These are phyloP conservation scores for Lamprotornis superbus DNA, from an alignment of 2,113 vertebrate genomes.

Conservation along the genomic window DNA sequence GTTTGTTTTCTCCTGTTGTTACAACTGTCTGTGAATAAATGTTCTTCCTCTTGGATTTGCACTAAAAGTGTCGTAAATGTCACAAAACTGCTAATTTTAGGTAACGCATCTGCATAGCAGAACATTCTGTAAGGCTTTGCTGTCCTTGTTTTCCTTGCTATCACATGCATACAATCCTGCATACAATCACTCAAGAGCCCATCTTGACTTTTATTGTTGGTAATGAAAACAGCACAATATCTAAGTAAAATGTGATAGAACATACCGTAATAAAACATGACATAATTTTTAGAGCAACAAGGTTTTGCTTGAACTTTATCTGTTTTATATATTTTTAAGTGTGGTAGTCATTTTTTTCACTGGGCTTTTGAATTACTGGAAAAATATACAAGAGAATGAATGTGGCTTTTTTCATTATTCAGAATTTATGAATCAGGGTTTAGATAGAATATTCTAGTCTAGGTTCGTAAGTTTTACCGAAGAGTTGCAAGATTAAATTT, in stretches of 20 bases:
- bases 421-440: not conserved
- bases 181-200: not conserved
- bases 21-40: not conserved
- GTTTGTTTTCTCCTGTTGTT: conserved; percentile 9
- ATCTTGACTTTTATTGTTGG: not conserved
- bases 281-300: not conserved
- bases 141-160: not conserved
- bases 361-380: not conserved
- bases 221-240: not conserved
- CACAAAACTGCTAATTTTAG: conserved; percentile 18
- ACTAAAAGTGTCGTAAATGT: not conserved
- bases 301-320: not conserved
- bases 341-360: not conserved
- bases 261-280: not conserved
- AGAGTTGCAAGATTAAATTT: not conserved
- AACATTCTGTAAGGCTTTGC: conserved; percentile 1
- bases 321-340: not conserved
- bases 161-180: not conserved
- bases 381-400: not conserved
- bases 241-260: not conserved
- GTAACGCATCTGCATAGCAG: not conserved
- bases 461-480: not conserved
- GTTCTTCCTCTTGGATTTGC: not conserved
- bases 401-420: not conserved
- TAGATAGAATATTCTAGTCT: not conserved